Conservation (phyloP, 2,113 vertebrate species). For the Ranitomeya variabilis region DNA sequence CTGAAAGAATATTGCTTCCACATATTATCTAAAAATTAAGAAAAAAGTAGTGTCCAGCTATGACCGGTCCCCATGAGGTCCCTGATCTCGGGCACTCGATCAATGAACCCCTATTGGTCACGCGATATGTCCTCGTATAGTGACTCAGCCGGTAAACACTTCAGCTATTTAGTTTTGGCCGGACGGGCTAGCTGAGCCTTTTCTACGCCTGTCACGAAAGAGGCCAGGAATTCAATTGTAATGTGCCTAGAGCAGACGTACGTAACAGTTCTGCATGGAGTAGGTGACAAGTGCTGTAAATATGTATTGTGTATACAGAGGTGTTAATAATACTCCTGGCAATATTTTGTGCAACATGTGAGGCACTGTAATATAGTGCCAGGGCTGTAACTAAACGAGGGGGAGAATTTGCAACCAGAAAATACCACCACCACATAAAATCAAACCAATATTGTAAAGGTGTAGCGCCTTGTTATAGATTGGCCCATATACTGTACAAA, state of each 20-base stretch:
- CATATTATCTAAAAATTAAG: not conserved
- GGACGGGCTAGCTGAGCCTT: not conserved
- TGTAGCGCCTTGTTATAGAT: too few relatives aligned
- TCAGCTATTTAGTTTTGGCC: not conserved
- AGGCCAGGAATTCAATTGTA: conserved; percentile 33
- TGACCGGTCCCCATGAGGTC: not conserved
- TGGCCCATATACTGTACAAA: too few relatives aligned
- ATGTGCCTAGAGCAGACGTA: conserved; percentile 22
- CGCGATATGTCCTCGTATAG: not conserved
- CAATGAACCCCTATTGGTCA: conserved; percentile 2
- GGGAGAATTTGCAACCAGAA: not conserved
- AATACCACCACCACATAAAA: too few relatives aligned
- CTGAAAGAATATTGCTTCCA: not conserved
- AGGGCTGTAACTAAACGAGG: not conserved
- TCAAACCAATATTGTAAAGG: too few relatives aligned
- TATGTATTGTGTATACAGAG: not conserved
- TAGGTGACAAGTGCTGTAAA: not conserved
- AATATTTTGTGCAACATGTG: not conserved
- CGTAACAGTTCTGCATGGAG: not conserved
- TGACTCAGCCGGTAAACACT: conserved; percentile 28
- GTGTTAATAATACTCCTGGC: not conserved
- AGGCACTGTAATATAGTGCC: not conserved
- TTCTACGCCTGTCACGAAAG: conserved; percentile 4
- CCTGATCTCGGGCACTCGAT: not conserved
- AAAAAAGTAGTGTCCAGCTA: not conserved